Base-by-base conservation (phyloP, 2,888 invertebrate species). In the Priocnemis perturbator region DNA sequence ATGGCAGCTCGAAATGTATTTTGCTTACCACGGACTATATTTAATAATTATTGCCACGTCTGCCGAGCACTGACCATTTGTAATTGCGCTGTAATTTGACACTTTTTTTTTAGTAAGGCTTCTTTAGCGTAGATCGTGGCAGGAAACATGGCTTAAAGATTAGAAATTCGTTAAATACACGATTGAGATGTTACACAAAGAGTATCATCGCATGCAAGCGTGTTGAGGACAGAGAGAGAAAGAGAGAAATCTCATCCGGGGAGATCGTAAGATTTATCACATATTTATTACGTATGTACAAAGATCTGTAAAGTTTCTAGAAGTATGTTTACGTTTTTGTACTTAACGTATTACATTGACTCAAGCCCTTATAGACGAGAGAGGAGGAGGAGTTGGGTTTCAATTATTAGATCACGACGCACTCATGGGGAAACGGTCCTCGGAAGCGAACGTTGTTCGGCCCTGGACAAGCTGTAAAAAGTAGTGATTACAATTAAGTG, bases 371-470 rank as follows among this genome's bases (percentile, higher is more conserved):
- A 67, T 72, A 71, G 56, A 60, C 30, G 61, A 63, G 72, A 64
- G 61, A 59, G 57, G 14, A 11, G 37, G 11, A 37, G 37, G 63
- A 57, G 61, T 26, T 23, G 19, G 52, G 50, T 60, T 66, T 59
- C 62, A 50, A 50, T 50, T 64, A 65, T 92, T 89, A 94, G 86
- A 94, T 94, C 72, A 93, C 91, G 81, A 94, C 91, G 85, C 94
- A 94, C 84, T 94, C 94, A 85, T 93, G 92, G 0, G 93, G 93
- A 81, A 92, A 93, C 26, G 91, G 88, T 90, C 92, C 76, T 86
- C 90, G 77, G 85, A 86, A 63, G 89, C 90, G 63, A 88, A 74
- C 75, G 69, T 81, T 82, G 57, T 82, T 83, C 17, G 86, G 74
- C 64, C 81, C 90, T 2, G 94, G 93, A 81, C 94, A 94, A 17